Evolutionary conservation across 2,888 invertebrate genomes (phyloP), one percentile per base, ranked within the genome.

Genomic region (Ichneumoninae sp.): DNA sequence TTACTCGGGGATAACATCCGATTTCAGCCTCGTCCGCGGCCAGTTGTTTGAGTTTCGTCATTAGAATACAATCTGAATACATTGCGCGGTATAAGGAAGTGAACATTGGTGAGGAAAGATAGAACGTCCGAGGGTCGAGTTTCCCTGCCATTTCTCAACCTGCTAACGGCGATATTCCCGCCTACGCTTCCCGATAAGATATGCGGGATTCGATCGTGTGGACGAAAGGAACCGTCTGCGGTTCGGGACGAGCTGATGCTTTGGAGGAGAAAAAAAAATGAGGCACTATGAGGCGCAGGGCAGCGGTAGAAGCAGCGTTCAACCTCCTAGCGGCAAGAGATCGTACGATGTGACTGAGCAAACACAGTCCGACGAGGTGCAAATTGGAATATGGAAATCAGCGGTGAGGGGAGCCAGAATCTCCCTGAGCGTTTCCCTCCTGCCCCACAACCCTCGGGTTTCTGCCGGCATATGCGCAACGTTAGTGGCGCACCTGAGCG

Each of bases 301-400:
- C 70, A 65, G 69, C 60, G 57, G 54, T 30, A 26, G 62, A 47
- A 74, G 75, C 68, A 70, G 47, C 60, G 66, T 54, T 30, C 72
- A 77, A 69, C 40, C 50, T 44, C 54, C 74, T 77, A 52, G 50
- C 26, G 47, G 77, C 52, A 66, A 65, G 69, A 80, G 80, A 83
- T 82, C 78, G 78, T 78, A 78, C 74, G 80, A 80, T 79, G 82
- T 80, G 83, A 80, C 85, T 84, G 82, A 80, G 83, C 82, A 86
- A 86, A 86, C 85, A 82, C 80, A 80, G 80, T 78, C 85, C 83
- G 82, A 85, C 75, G 82, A 82, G 82, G 82, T 82, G 86, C 68
- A 83, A 86, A 85, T 85, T 85, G 83, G 80, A 86, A 86, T 82
- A 86, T 86, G 86, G 65, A 86, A 86, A 86, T 86, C 65, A 54